Percentiles rank a stretch among this genome's conserved stretches.
Conservation (phyloP, 2,797 vertebrate species). For the Limosa lapponica region DNA sequence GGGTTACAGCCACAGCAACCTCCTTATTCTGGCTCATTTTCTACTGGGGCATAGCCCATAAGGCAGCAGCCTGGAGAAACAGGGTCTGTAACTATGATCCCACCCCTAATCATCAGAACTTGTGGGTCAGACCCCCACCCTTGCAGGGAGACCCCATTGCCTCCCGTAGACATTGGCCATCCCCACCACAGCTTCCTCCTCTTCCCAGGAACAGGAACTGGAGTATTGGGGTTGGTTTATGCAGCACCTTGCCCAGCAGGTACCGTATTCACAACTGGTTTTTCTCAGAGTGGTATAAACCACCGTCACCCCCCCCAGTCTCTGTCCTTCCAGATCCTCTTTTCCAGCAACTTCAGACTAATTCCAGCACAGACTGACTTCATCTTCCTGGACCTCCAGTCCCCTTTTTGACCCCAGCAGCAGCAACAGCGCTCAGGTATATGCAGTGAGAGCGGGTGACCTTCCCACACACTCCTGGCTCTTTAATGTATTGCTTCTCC, state of each 20-base stretch:
- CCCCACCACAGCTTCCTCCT: not conserved
- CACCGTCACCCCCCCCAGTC: not conserved
- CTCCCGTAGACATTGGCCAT: not conserved
- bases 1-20: not conserved
- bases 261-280: too few relatives aligned
- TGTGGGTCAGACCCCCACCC: not conserved
- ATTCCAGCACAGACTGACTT: not conserved
- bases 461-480: not conserved
- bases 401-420: not conserved
- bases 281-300: not conserved
- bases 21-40: not conserved
- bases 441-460: not conserved
- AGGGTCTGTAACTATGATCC: not conserved
- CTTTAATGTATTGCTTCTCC: not conserved
- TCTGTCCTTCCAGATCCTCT: not conserved
- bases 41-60: not conserved
- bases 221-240: not conserved
- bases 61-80: not conserved
- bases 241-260: not conserved
- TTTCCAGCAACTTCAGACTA: not conserved
- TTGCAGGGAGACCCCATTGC: not conserved
- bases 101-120: not conserved
- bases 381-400: not conserved
- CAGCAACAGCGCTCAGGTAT: not conserved
- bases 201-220: not conserved